phyloP scores from a whole-genome alignment of 2,888 invertebrate species.

The Amaurobius ferox region DNA sequence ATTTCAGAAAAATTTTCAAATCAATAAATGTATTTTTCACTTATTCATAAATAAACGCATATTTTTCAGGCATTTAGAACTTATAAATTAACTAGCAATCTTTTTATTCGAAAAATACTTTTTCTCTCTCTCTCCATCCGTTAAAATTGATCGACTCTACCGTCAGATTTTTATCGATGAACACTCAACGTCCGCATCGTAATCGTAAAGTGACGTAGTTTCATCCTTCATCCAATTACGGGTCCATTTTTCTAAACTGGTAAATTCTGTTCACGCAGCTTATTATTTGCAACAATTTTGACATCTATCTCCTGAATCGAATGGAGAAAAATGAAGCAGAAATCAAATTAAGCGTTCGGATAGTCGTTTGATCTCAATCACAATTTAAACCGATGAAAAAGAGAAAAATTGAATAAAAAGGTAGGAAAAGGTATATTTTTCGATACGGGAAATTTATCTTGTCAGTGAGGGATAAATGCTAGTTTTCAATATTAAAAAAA shows the following conservation, averaged over 20 bases:
- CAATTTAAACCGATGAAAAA: neutral
- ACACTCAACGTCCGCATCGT: neutral
- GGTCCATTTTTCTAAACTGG: conserved; percentile 6
- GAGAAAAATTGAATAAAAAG: conserved; percentile 6
- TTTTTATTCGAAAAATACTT: neutral
- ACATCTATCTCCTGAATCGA: neutral
- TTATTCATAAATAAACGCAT: neutral
- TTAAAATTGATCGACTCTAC: neutral
- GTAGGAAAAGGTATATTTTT: neutral
- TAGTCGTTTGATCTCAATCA: conserved; percentile 7
- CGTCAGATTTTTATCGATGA: neutral
- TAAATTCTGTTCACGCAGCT: conserved; percentile 2
- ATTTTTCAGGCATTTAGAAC: neutral
- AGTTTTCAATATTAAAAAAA: neutral
- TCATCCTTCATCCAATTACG: conserved; percentile 2
- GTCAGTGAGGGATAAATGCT: neutral
- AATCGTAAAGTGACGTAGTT: neutral
- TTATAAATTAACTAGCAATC: neutral
- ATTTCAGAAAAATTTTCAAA: too few relatives aligned
- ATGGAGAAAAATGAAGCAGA: conserved; percentile 5
- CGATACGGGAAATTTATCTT: neutral
- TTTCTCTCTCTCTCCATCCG: neutral
- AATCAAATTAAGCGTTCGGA: neutral
- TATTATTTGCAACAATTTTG: conserved; percentile 8
- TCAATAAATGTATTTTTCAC: too few relatives aligned